These are phyloP conservation scores for Tinamus major DNA, from an alignment of 2,797 vertebrate genomes.

Conservation along the genomic window DNA sequence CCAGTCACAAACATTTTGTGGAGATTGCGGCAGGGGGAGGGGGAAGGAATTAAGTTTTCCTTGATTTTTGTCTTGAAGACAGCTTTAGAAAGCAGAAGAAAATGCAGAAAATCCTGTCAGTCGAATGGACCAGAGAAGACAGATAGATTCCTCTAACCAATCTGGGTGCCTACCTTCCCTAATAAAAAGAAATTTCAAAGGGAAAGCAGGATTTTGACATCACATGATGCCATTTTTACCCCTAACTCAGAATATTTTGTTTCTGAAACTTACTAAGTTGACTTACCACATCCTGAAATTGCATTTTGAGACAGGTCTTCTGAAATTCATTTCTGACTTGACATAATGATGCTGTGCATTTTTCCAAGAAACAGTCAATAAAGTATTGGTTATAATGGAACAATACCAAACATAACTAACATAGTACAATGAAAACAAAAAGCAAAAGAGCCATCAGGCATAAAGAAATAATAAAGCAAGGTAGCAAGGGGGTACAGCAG, in stretches of 20 bases:
- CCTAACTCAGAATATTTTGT: neutral
- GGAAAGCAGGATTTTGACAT: neutral
- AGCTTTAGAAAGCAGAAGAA: neutral
- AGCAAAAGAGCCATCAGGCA: neutral
- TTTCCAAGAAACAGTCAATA: slow-evolving; percentile 1
- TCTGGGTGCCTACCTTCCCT: neutral
- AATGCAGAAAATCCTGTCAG: neutral
- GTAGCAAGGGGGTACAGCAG: neutral
- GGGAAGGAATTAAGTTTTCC: neutral
- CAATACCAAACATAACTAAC: neutral
- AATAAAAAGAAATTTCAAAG: neutral
- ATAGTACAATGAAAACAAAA: neutral
- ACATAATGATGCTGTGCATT: neutral
- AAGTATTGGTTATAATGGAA: neutral
- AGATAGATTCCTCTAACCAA: neutral
- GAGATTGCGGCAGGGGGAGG: neutral
- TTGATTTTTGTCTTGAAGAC: neutral
- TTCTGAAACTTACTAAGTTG: slow-evolving; percentile 2
- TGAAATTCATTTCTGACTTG: neutral
- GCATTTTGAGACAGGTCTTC: neutral
- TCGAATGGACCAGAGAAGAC: neutral
- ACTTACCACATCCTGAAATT: neutral
- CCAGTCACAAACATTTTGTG: neutral
- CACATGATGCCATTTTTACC: neutral
- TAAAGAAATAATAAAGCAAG: neutral